Percentiles rank a stretch among this genome's conserved stretches.
Conservation (phyloP, 2,888 invertebrate genomes). For the Torymus auratus region DNA sequence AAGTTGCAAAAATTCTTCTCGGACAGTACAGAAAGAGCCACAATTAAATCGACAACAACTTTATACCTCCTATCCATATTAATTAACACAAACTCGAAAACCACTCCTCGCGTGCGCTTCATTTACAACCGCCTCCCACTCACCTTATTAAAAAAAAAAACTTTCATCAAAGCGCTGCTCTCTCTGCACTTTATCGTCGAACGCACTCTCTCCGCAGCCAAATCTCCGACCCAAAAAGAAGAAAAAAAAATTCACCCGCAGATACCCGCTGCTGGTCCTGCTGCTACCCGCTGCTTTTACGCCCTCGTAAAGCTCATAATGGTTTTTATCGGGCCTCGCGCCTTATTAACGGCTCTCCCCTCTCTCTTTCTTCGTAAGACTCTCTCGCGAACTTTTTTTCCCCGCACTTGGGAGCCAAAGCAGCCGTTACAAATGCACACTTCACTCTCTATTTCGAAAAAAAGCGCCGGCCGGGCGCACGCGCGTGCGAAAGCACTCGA, state of each 20-base stretch:
- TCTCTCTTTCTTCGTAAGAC: constrained; percentile 22
- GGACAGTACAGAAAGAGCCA: too few relatives aligned
- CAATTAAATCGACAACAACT: too few relatives aligned
- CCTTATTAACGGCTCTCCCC: constrained; percentile 45
- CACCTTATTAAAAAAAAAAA: too few relatives aligned
- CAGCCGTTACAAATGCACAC: constrained; percentile 24
- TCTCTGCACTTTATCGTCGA: background rate
- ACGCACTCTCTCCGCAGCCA: background rate
- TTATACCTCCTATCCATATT: too few relatives aligned
- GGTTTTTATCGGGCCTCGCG: constrained; percentile 48
- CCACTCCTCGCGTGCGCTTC: too few relatives aligned
- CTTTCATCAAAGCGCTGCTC: background rate
- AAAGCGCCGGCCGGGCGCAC: background rate
- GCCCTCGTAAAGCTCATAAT: constrained; percentile 37
- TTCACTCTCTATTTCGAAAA: constrained; percentile 14
- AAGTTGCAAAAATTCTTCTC: too few relatives aligned
- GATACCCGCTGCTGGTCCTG: background rate
- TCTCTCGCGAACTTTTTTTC: constrained; percentile 20
- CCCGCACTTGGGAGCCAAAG: constrained; percentile 7
- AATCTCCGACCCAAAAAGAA: background rate
- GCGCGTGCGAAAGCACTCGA: constrained; percentile 6
- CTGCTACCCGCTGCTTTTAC: constrained; percentile 15
- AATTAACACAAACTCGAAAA: too few relatives aligned
- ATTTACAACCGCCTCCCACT: too few relatives aligned
- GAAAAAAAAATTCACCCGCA: constrained; percentile 1